These are phyloP conservation scores for Chionomys nivalis DNA, from an alignment of 2,113 vertebrate species.

Conservation along the genomic window DNA sequence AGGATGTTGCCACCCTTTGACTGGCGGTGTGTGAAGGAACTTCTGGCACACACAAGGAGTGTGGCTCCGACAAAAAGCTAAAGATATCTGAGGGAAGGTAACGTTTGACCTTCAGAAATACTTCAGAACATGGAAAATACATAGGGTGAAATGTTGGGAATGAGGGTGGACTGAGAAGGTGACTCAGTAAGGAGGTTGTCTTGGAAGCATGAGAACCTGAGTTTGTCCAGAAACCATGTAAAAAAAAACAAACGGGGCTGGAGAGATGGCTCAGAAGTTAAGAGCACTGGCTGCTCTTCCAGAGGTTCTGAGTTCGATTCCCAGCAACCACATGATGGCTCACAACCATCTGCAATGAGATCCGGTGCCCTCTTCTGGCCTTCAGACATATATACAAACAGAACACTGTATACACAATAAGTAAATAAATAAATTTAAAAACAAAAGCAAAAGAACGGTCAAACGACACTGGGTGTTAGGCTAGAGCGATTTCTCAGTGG, in stretches of 20 bases:
- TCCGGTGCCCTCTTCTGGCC: no score
- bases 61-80: background rate
- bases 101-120: background rate
- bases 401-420: no score
- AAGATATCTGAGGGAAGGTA: background rate
- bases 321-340: no score
- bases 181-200: no score
- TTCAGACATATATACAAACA: no score
- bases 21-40: background rate
- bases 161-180: background rate
- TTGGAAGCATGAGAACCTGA: background rate
- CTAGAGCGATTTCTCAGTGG: background rate
- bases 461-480: background rate
- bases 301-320: no score
- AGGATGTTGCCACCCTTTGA: rapidly evolving
- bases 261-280: no score
- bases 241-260: background rate
- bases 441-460: no score
- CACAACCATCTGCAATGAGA: no score
- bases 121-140: background rate
- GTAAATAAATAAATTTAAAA: no score
- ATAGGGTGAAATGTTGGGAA: background rate
- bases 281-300: no score
- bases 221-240: background rate
- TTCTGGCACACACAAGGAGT: rapidly evolving